A percentile compares a stretch with the other conserved stretches of the same genome.
Conservation (phyloP, 1,140 invertebrate genomes). For the Papilio polyxenes region DNA sequence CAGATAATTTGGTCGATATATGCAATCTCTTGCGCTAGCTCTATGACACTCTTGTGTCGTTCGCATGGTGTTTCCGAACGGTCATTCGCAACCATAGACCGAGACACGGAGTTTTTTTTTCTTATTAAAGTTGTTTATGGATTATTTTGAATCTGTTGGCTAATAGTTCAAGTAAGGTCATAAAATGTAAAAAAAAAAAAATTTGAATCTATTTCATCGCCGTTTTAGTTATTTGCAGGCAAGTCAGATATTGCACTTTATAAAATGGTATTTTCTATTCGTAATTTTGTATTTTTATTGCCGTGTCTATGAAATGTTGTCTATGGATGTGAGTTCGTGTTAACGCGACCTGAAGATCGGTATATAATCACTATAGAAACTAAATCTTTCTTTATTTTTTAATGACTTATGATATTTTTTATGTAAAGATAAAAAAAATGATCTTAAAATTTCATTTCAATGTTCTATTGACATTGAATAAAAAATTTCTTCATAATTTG, state of each 20-base stretch:
- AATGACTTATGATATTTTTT: not conserved
- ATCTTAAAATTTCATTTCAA: not conserved
- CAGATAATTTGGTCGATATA: conserved; percentile 1
- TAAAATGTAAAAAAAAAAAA: too few relatives aligned
- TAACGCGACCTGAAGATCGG: not conserved
- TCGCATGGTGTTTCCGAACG: conserved; percentile 65
- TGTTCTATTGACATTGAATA: not conserved
- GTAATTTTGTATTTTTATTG: not conserved
- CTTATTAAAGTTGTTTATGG: not conserved
- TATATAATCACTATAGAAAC: not conserved
- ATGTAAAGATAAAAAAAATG: not conserved
- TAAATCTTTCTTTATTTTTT: not conserved
- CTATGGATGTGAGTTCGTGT: conserved; percentile 1
- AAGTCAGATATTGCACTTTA: not conserved
- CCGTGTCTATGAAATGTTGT: not conserved
- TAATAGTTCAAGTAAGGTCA: too few relatives aligned
- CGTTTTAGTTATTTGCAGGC: not conserved
- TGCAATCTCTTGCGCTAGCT: not conserved
- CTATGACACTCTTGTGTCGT: conserved; percentile 41
- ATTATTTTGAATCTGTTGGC: not conserved
- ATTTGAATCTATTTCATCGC: too few relatives aligned
- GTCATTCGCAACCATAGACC: conserved; percentile 3
- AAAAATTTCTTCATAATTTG: not conserved
- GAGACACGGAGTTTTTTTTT: not conserved
- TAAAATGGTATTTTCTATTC: not conserved